Evolutionary conservation across 2,113 vertebrate species (phyloP), one percentile per base, ranked within the genome.

Genomic region (Salminus brasiliensis): DNA sequence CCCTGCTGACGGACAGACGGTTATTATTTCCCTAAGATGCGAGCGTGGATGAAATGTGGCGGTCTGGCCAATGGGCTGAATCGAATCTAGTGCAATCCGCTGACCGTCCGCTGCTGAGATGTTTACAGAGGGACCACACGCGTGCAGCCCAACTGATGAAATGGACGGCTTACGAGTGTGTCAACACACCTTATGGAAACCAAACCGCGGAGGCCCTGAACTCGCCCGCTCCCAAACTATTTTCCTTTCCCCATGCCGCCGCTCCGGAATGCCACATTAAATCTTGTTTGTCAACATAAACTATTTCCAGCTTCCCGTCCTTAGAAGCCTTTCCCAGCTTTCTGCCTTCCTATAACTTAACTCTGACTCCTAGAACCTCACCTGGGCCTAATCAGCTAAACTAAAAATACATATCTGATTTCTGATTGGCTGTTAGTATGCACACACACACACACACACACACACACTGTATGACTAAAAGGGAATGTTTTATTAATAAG

Each of bases 251-350:
- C 88, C 81, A 86, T 84, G 84, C 83, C 65, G 82, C 83, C 82
- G 74, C 83, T 63, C 23, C 65, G 76, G 72, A 76, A 65, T 68
- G 69, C 39, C 80, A 72, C 82, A 74, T 76, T 82, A 75, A 80
- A 83, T 76, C 80, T 53, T 91, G 89, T 93, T 91, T 92, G 90
- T 91, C 91, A 92, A 91, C 87, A 91, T 83, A 85, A 88, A 87
- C 83, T 53, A 76, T 89, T 88, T 84, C 49, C 83, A 88, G 84
- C 76, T 79, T 84, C 89, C 72, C 76, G 71, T 60, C 68, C 78
- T 77, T 68, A 49, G 83, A 74, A 52, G 76, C n/a, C 34, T 78
- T 78, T 76, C 79, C 39, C 2, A 27, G 74, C 88, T 84, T 86
- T 43, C 68, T 45, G 80, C 71, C 82, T 82, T 81, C 43, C 60